Base-by-base conservation (phyloP, 2,888 invertebrate genomes). In the Phoronis australis region DNA sequence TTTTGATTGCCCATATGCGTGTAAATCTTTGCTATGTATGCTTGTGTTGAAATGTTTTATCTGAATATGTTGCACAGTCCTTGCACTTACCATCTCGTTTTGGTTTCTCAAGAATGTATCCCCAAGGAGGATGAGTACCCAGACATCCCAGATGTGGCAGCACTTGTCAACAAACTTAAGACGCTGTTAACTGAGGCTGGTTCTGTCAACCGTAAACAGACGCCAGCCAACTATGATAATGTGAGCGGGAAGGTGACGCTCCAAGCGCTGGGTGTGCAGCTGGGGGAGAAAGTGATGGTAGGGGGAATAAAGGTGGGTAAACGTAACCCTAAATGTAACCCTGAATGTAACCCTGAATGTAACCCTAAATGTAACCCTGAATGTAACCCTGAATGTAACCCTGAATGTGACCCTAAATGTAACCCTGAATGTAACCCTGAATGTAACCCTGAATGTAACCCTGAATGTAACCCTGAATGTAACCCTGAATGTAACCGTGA, bases 271-370 rank as follows among this genome's bases (percentile, higher is more conserved):
- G 78, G 78, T 15, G 60, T 80, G 25, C 65, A 69, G 48, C 51
- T 79, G 4, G 79, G 79, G 4, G 79, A 79, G 52, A 71, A 73
- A 54, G 75, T 79, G 9, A 49, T 73, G n/a, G 75, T 75, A 15
- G 71, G 70, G 35, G 76, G 75, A 4, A 59, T 68, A 4, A 74
- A 75, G 69, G 73, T 74, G 47, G n/a, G n/a, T n/a, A n/a, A n/a
- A n/a, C n/a, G n/a, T n/a, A n/a, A n/a, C n/a, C n/a, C n/a, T n/a
- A n/a, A n/a, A n/a, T n/a, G n/a, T n/a, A n/a, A n/a, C n/a, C n/a
- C n/a, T n/a, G n/a, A n/a, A n/a, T n/a, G n/a, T n/a, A n/a, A n/a
- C n/a, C n/a, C n/a, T n/a, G n/a, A n/a, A n/a, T n/a, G n/a, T n/a
- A n/a, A n/a, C n/a, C n/a, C n/a, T n/a, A n/a, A n/a, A n/a, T n/a